Evolutionary conservation across 2,888 invertebrate genomes (phyloP).

Genomic region (Yponomeuta sedellus): DNA sequence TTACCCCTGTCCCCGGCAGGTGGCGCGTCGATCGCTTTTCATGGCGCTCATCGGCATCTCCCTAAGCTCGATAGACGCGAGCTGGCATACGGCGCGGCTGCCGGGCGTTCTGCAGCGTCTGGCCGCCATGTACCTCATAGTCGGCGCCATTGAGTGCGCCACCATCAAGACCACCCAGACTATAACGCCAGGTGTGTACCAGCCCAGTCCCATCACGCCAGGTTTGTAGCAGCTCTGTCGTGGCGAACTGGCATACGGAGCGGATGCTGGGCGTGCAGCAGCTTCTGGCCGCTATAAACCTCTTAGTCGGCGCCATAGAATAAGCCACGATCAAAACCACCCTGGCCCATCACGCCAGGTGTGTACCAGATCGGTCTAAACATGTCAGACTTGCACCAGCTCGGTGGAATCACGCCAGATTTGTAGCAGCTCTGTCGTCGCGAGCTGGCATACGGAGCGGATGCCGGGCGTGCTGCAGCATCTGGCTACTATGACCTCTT

Average conservation of each 20-base stretch:
- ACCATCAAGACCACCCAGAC: constrained; percentile 63
- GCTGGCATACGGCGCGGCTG: constrained; percentile 78
- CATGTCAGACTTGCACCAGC: no score
- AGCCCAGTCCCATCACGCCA: no score
- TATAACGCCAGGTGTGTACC: constrained; percentile 53
- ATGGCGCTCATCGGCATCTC: constrained; percentile 81
- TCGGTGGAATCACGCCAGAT: no score
- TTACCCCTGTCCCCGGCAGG: constrained; percentile 31
- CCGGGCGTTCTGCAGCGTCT: constrained; percentile 92
- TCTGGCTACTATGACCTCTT: constrained; percentile 85
- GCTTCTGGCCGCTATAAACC: constrained; percentile 85
- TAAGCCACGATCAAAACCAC: constrained; percentile 66
- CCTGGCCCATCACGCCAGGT: constrained; percentile 47
- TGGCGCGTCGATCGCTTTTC: constrained; percentile 75
- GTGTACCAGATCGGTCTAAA: neutral
- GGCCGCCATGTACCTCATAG: constrained; percentile 85
- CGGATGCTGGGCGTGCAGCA: no score
- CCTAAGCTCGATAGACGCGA: constrained; percentile 58
- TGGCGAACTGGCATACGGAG: constrained; percentile 72
- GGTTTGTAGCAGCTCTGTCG: no score
- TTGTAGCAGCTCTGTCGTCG: constrained; percentile 22
- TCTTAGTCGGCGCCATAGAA: constrained; percentile 79
- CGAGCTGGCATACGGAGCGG: constrained; percentile 77
- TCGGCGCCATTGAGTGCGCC: constrained; percentile 80
- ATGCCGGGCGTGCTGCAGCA: no score